These are phyloP conservation scores for Busseola fusca DNA, from an alignment of 2,888 invertebrate species.

Conservation along the genomic window DNA sequence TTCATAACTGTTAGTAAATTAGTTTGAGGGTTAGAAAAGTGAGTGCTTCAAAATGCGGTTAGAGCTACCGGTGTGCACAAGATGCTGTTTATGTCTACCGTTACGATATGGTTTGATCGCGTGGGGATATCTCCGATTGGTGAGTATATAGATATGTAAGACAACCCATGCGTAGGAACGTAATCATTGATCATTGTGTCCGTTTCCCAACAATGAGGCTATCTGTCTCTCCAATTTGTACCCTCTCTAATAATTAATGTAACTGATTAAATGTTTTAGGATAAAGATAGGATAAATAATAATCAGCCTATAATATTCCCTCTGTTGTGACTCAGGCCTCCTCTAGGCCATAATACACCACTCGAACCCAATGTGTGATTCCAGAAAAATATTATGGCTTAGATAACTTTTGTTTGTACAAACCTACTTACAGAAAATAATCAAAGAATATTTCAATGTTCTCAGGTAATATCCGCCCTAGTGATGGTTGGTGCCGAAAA, in stretches of 20 bases:
- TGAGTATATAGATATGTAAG: slow-evolving; percentile 40
- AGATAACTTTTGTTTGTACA: too few species aligned
- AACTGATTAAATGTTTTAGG: not conserved
- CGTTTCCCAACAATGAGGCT: not conserved
- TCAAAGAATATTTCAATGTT: not conserved
- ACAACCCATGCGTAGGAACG: not conserved
- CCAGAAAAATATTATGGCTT: not conserved
- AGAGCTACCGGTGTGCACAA: slow-evolving; percentile 58
- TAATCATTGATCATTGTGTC: not conserved
- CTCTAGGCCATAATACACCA: not conserved
- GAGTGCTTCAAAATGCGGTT: slow-evolving; percentile 49
- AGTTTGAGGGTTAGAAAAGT: not conserved
- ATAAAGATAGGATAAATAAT: not conserved
- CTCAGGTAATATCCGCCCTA: slow-evolving; percentile 41
- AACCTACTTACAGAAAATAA: too few species aligned
- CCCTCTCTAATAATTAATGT: not conserved
- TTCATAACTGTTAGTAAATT: not conserved
- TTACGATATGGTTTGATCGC: slow-evolving; percentile 61
- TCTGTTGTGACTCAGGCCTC: not conserved
- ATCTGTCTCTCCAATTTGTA: not conserved
- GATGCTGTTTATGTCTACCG: slow-evolving; percentile 65
- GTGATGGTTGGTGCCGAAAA: slow-evolving; percentile 40
- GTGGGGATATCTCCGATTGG: slow-evolving; percentile 63
- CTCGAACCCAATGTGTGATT: not conserved
- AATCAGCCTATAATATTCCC: not conserved